Percentiles rank a stretch among this genome's conserved stretches.
Conservation (phyloP, 2,888 invertebrate species). For the Alloscopus bannaensis region DNA sequence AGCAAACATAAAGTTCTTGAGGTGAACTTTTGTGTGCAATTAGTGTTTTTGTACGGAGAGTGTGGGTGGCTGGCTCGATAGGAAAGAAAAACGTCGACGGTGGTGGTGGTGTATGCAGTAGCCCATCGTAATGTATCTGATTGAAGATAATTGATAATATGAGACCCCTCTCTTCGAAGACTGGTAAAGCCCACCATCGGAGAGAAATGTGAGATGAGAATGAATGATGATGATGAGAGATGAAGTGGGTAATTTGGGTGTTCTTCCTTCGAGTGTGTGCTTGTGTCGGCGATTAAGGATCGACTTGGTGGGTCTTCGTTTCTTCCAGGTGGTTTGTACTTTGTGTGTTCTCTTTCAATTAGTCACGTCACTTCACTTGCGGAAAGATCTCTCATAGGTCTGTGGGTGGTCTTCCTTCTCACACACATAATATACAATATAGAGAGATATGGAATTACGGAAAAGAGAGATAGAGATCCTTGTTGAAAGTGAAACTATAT, state of each 20-base stretch:
- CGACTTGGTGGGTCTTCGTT: conserved; percentile 17
- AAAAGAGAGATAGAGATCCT: too few species aligned
- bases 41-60: conserved; percentile 20
- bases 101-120: conserved; percentile 40
- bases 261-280: neutral
- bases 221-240: too few species aligned
- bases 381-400: too few species aligned
- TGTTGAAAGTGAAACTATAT: conserved; percentile 7
- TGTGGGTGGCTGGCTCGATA: conserved; percentile 22
- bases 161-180: neutral
- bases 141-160: conserved; percentile 52
- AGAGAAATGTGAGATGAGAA: conserved; percentile 10
- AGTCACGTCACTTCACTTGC: conserved; percentile 10
- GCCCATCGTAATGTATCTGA: conserved; percentile 4
- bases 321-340: too few species aligned
- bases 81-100: neutral
- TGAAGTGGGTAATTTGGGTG: too few species aligned
- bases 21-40: too few species aligned
- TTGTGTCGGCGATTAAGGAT: conserved; percentile 3
- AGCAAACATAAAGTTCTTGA: too few species aligned
- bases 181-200: conserved; percentile 24
- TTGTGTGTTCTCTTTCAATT: too few species aligned
- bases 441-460: too few species aligned
- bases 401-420: too few species aligned
- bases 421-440: too few species aligned